Evolutionary conservation across 2,113 vertebrate species (phyloP), one percentile per base, ranked within the genome.

Genomic region (Aspiorhynchus laticeps): DNA sequence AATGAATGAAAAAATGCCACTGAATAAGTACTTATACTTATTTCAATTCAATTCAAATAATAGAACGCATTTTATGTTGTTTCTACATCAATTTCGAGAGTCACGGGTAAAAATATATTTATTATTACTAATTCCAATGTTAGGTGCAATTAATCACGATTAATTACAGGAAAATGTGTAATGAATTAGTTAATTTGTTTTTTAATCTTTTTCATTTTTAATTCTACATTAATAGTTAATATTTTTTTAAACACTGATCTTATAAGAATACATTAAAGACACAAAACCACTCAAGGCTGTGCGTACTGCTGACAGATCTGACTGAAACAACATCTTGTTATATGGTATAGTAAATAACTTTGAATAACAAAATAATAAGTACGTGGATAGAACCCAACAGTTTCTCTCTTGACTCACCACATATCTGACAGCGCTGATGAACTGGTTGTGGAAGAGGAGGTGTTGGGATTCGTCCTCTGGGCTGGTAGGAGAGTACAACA

Each of bases 391-490:
- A 19, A 74, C 5, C 2, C 31, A 56, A 56, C 36, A 15, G 67
- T 31, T 59, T 48, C 0, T 8, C 4, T 67, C 53, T 36, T 28
- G 82, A 90, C 97, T 95, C 96, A 99, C 98, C 97, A 99, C 98
- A 12, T 99, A 99, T 96, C 96, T 98, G 87, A 99, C 97, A 87
- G 98, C 98, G 88, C 98, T 98, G 95, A 99, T 96, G 91, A 99
- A 99, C 92, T 98, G 98, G 93, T 98, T 99, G 94, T 99, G 98
- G 91, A 99, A 99, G 53, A 98, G 96, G 28, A 99, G 93, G 91
- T 99, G 98, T 51, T 99, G 98, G 33, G 98, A 96, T 93, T 99
- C 98, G 88, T 99, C 98, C 87, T 99, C 98, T 2, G 97, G 96
- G 92, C 97, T 98, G 91, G 97, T 96, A 41, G 96, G 97, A 15